phyloP scores from a whole-genome alignment of 2,888 invertebrate species.

The Rhingia rostrata region DNA sequence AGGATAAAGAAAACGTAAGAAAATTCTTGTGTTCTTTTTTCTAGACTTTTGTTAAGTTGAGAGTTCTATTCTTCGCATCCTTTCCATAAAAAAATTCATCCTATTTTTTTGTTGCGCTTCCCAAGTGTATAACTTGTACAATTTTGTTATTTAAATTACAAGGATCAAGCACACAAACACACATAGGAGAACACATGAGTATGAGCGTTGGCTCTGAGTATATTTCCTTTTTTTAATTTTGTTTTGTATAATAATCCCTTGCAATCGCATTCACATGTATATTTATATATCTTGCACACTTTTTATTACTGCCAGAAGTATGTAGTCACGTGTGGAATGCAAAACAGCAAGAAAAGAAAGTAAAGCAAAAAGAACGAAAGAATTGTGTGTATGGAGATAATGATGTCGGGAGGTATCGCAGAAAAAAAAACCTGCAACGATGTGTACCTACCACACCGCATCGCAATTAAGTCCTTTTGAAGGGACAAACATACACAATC shows the following conservation, averaged over 20 bases:
- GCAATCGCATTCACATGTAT: conserved; percentile 43
- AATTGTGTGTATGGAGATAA: conserved; percentile 60
- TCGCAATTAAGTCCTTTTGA: conserved; percentile 69
- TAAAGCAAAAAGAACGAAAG: conserved; percentile 39
- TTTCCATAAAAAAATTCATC: conserved; percentile 42
- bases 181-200: conserved; percentile 32
- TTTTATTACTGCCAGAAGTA: conserved; percentile 61
- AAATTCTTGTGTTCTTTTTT: conserved; percentile 19
- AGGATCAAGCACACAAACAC: conserved; percentile 63
- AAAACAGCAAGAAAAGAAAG: conserved; percentile 7
- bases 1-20: conserved; percentile 41
- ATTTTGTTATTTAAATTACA: conserved; percentile 73
- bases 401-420: conserved; percentile 58
- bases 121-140: conserved; percentile 70
- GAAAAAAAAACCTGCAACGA: conserved; percentile 32
- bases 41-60: conserved; percentile 49
- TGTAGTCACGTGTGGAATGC: conserved; percentile 35
- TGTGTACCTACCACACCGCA: conserved; percentile 48
- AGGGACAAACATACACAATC: conserved; percentile 27
- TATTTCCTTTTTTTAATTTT: conserved; percentile 2
- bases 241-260: conserved; percentile 11
- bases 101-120: conserved; percentile 28
- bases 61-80: conserved; percentile 35
- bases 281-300: conserved; percentile 59
- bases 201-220: conserved; percentile 12